A percentile compares a stretch with the other conserved stretches of the same genome.
Evolutionary conservation across 2,113 vertebrate genomes (phyloP).

Genomic region (Pungitius pungitius): DNA sequence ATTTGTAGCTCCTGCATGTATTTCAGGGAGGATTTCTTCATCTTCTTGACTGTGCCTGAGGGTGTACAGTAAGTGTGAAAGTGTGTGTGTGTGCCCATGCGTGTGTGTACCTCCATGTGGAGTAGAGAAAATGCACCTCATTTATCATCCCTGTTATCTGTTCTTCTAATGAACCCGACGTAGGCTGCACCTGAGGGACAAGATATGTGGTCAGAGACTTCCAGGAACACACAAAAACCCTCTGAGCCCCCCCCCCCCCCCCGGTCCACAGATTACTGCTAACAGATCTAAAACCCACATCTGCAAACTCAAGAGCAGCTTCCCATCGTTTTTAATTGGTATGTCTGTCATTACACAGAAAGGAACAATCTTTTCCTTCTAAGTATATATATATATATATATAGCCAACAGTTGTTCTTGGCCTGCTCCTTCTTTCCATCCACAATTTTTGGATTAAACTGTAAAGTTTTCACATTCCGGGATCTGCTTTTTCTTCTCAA

Average conservation of each 20-base stretch:
- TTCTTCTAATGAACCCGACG: slow-evolving; percentile 55
- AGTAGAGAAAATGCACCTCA: slow-evolving; percentile 37
- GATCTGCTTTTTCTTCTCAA: too few relatives aligned
- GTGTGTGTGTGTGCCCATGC: not conserved
- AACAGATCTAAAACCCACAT: not conserved
- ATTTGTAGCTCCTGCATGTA: not conserved
- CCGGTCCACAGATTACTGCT: not conserved
- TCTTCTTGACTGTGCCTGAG: slow-evolving; percentile 20
- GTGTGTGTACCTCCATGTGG: slow-evolving; percentile 7
- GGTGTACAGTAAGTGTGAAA: not conserved
- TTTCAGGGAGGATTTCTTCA: slow-evolving; percentile 18
- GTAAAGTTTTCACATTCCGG: too few relatives aligned
- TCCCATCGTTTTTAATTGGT: not conserved
- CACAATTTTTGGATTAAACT: too few relatives aligned
- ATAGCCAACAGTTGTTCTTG: too few relatives aligned
- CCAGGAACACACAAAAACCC: not conserved
- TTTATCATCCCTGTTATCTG: slow-evolving; percentile 58
- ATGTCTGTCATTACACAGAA: not conserved
- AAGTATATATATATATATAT: too few relatives aligned
- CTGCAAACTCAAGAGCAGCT: not conserved
- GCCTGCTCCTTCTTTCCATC: too few relatives aligned
- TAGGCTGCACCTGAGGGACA: slow-evolving; percentile 30
- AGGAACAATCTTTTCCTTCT: not conserved
- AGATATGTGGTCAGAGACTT: slow-evolving; percentile 28
- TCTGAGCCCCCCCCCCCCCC: slow-evolving; percentile 19